Conservation (phyloP, 2,797 vertebrate genomes). For the Diceros bicornis region DNA sequence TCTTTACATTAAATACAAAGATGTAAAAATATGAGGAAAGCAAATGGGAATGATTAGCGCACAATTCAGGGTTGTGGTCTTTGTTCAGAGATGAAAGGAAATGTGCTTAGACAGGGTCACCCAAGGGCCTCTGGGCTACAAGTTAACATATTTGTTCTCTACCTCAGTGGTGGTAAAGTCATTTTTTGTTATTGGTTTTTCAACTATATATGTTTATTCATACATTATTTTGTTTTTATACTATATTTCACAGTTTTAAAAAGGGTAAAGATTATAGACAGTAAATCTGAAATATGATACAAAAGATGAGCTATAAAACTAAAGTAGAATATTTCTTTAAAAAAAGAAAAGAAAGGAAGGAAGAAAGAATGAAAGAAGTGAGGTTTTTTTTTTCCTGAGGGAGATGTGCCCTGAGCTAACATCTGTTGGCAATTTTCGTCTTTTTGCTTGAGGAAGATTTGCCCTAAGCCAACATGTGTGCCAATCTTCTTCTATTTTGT, state of each 20-base stretch:
- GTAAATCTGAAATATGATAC: background rate
- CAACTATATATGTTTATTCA: background rate
- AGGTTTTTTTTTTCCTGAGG: background rate
- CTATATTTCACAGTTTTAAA: background rate
- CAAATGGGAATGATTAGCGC: background rate
- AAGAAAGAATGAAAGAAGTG: accelerated
- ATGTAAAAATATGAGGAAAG: background rate
- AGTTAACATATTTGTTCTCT: background rate
- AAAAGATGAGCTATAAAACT: background rate
- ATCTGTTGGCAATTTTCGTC: too few relatives aligned
- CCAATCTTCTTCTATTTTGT: too few relatives aligned
- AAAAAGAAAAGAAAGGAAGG: too few relatives aligned
- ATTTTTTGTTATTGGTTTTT: background rate
- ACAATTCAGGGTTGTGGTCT: background rate
- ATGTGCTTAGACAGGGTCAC: background rate
- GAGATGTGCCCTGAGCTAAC: too few relatives aligned
- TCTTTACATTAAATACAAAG: background rate
- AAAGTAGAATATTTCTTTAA: background rate
- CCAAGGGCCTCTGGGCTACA: accelerated
- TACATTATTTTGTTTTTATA: background rate
- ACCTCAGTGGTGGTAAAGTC: background rate
- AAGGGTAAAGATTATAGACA: background rate
- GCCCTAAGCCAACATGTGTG: too few relatives aligned
- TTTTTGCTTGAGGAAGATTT: too few relatives aligned
- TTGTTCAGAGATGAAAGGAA: background rate